Conservation (phyloP, 1,140 invertebrate genomes). For the Pteromalus puparum region DNA sequence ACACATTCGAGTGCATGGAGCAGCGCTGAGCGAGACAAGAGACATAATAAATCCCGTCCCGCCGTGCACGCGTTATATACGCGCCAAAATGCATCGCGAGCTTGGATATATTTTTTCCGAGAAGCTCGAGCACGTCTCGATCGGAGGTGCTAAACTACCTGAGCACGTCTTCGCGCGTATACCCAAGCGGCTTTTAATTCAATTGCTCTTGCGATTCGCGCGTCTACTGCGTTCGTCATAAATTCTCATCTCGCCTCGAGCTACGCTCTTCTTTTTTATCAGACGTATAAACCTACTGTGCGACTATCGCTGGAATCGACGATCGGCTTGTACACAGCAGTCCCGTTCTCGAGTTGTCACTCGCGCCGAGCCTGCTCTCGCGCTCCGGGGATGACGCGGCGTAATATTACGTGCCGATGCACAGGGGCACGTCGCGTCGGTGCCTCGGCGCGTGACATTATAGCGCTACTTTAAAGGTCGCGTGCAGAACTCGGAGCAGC, state of each 20-base stretch:
- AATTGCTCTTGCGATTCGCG: not conserved
- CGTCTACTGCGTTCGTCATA: not conserved
- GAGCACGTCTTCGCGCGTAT: not conserved
- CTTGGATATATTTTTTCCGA: not conserved
- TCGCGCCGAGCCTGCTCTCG: not conserved
- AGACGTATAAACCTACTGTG: no score
- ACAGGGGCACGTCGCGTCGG: not conserved
- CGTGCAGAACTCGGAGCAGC: no score
- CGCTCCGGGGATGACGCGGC: not conserved
- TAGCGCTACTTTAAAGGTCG: no score
- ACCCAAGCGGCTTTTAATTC: not conserved
- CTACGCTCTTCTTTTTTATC: no score
- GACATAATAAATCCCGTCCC: not conserved
- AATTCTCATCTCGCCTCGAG: no score
- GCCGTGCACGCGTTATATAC: not conserved
- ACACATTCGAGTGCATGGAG: not conserved
- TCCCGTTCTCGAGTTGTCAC: not conserved
- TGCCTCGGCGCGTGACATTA: no score
- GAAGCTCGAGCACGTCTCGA: not conserved
- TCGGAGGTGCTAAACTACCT: not conserved
- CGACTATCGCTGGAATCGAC: no score
- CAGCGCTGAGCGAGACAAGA: not conserved
- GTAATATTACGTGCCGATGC: not conserved
- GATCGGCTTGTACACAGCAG: no score
- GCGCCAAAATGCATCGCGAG: not conserved